Base-by-base conservation (phyloP, 2,888 invertebrate species). In the Ellobium chinense region DNA sequence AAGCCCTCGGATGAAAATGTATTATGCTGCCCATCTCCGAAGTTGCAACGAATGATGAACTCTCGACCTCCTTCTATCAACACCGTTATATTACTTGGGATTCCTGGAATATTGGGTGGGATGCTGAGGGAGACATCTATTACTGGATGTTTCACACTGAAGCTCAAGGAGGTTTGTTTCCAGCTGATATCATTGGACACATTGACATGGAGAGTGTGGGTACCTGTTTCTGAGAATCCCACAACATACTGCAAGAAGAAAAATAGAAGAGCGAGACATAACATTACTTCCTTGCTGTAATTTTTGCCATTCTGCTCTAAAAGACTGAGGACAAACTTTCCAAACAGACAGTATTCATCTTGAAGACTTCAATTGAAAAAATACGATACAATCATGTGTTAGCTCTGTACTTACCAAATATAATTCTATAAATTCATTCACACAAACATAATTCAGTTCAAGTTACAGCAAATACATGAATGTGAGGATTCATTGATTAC, bases 161-260 rank as follows among this genome's bases (percentile, higher is more conserved):
- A 72, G 9, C 73, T 85, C 68, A 88, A 18, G 81, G 82, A 70
- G 73, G 88, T 84, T 24, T 72, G 60, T 1, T 82, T 72, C 14
- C 75, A 62, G 72, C 87, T 87, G 77, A 90, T 76, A 62, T 88
- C 88, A 80, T 91, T 91, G 78, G 81, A 82, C 0, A 86, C 88
- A 29, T 83, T 81, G 0, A 90, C 83, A 3, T 73, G 70, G 1
- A 91, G 68, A 7, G 46, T 76, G 76, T 88, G 85, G 2, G 65
- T 80, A 5, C 88, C 89, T 62, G 86, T 82, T 1, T 58, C 18
- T 21, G 80, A 75, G 54, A 88, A 86, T 4, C 82, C 77, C n/a
- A 65, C 66, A 34, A 80, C 80, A 79, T 84, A 86, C 90, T 90
- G 87, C 12, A 87, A 85, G 39, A 56, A 74, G 24, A 74, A 74